A percentile compares a stretch with the other conserved stretches of the same genome.
These are phyloP conservation scores for Eubasilissa splendida DNA, from an alignment of 2,888 invertebrate genomes.

Conservation along the genomic window DNA sequence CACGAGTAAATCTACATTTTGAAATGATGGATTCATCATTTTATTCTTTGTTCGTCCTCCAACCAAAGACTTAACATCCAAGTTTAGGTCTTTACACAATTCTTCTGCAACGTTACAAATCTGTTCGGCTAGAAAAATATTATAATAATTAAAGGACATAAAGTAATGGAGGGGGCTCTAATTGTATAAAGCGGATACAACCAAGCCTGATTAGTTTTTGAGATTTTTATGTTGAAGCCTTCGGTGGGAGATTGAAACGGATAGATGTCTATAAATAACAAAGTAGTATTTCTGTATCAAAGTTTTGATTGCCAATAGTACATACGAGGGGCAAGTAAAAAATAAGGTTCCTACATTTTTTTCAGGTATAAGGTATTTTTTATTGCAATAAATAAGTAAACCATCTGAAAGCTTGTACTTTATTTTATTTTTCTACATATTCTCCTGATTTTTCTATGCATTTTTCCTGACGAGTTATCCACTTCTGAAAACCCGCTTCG, in stretches of 20 bases:
- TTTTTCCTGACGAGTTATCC: no score
- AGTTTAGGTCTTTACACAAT: slow-evolving; percentile 72
- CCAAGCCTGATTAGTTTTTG: not conserved
- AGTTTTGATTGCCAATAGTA: no score
- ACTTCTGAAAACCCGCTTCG: no score
- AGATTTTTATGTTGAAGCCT: not conserved
- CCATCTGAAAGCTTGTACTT: no score
- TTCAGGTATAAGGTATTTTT: no score
- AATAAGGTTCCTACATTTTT: no score
- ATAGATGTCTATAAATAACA: no score
- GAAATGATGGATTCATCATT: slow-evolving; percentile 80
- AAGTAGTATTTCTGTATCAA: not conserved
- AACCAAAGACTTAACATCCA: slow-evolving; percentile 77
- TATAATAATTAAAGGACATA: not conserved
- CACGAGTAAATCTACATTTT: slow-evolving; percentile 81
- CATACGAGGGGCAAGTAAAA: no score
- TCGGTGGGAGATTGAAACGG: no score
- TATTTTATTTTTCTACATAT: no score
- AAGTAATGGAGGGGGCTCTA: not conserved
- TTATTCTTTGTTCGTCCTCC: slow-evolving; percentile 83
- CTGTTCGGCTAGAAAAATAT: slow-evolving; percentile 41
- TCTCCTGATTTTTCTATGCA: no score
- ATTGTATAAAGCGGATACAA: not conserved
- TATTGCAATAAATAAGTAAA: no score
- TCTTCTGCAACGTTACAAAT: slow-evolving; percentile 72